Percentiles rank a stretch among this genome's conserved stretches.
These are phyloP conservation scores for Apaloderma vittatum DNA, from an alignment of 2,113 vertebrate species.

Conservation along the genomic window DNA sequence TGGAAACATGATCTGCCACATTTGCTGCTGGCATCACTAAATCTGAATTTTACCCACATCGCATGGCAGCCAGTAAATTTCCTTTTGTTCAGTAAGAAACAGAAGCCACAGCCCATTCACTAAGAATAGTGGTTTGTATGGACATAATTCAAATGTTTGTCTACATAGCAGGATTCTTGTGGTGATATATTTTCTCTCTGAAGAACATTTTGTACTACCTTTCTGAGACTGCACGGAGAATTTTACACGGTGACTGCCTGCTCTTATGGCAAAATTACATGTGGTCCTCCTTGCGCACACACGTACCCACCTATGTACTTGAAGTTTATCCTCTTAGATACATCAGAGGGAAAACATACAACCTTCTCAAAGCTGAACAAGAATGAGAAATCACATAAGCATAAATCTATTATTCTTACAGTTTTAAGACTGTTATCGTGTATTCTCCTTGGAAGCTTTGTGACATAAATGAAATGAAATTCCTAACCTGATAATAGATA, in stretches of 20 bases:
- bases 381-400: background rate
- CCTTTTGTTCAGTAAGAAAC: slow-evolving; percentile 11
- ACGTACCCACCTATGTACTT: background rate
- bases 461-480: background rate
- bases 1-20: background rate
- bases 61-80: background rate
- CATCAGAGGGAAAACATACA: background rate
- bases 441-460: background rate
- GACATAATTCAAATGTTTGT: background rate
- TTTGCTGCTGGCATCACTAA: background rate
- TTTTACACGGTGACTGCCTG: background rate
- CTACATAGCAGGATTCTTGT: background rate
- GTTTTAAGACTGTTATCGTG: background rate
- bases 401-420: background rate
- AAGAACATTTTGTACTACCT: background rate
- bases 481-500: slow-evolving; percentile 4
- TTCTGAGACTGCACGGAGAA: background rate
- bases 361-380: background rate
- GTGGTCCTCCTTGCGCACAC: background rate
- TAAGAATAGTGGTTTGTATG: background rate
- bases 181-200: background rate
- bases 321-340: background rate
- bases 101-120: background rate
- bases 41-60: background rate
- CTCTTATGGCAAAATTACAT: background rate